Evolutionary conservation across 2,113 vertebrate species (phyloP), one percentile per base, ranked within the genome.

Genomic region (Podiceps cristatus): DNA sequence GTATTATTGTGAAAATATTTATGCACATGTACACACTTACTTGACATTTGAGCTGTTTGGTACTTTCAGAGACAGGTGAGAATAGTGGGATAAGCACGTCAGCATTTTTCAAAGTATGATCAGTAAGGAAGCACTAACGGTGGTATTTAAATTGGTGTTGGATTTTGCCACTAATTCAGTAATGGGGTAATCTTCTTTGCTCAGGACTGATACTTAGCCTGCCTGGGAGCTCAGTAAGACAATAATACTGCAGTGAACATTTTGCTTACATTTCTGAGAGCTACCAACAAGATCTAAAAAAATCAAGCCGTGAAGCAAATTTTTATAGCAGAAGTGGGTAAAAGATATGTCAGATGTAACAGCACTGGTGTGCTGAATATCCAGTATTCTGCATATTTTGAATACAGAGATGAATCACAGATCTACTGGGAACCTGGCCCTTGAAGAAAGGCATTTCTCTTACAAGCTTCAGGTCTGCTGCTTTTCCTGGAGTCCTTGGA

Each of bases 321-420:
- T 86, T 71, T 86, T 86, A 9, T 8, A 47, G 47, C 23, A 55
- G 27, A 50, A 71, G 7, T 52, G 5, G 16, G 4, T 68, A 73
- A 72, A 71, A 74, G 25, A 20, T 0, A 3, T 35, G 37, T 44
- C 37, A 85, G 23, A 78, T 37, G 10, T 62, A 74, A 67, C 31
- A 42, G 2, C 1, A 3, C 7, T 64, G 59, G 33, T 0, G 1
- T 58, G 40, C 44, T 8, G 8, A 56, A 69, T 80, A 80, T 33
- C 28, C 44, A 63, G 17, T 23, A 23, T 75, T 84, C 42, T 82
- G 25, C 8, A 0, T 79, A 24, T 74, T 82, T 47, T 72, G 66
- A 71, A 74, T 74, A 35, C 4, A 68, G 62, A 68, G 50, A 20
- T 79, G 28, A 93, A 47, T 45, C 7, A 18, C 22, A 60, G 5